phyloP scores from a whole-genome alignment of 1,140 invertebrate species.

The Drosophila orosa region DNA sequence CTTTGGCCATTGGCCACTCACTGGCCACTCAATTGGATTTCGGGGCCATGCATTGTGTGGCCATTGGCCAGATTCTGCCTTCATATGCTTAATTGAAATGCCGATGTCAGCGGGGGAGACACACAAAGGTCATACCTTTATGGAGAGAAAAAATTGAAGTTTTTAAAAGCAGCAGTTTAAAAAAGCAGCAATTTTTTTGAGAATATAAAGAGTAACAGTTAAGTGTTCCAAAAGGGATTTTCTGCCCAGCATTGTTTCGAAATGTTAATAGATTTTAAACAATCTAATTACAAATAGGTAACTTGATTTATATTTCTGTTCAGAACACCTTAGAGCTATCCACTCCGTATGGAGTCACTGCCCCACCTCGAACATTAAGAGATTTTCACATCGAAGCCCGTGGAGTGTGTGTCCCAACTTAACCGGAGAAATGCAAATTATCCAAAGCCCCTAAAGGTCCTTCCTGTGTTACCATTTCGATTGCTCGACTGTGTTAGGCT shows the following conservation, averaged over 20 bases:
- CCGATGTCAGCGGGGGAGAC: conserved; percentile 2
- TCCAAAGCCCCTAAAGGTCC: conserved; percentile 17
- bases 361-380: conserved; percentile 1
- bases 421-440: conserved; percentile 39
- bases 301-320: not conserved
- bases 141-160: not conserved
- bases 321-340: not conserved
- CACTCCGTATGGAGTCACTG: not conserved
- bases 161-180: not conserved
- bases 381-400: conserved; percentile 11
- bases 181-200: not conserved
- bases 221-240: not conserved
- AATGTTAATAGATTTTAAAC: not conserved
- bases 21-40: conserved; percentile 53
- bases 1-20: conserved; percentile 22
- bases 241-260: not conserved
- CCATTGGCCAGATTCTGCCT: conserved; percentile 9
- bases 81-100: conserved; percentile 60
- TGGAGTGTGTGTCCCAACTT: conserved; percentile 6
- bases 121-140: not conserved
- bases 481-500: conserved; percentile 16
- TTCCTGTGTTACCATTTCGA: conserved; percentile 34
- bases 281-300: not conserved
- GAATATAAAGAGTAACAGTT: not conserved
- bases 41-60: conserved; percentile 42